Base-by-base conservation (phyloP, 2,888 invertebrate species). In the Macrophya annulata region DNA sequence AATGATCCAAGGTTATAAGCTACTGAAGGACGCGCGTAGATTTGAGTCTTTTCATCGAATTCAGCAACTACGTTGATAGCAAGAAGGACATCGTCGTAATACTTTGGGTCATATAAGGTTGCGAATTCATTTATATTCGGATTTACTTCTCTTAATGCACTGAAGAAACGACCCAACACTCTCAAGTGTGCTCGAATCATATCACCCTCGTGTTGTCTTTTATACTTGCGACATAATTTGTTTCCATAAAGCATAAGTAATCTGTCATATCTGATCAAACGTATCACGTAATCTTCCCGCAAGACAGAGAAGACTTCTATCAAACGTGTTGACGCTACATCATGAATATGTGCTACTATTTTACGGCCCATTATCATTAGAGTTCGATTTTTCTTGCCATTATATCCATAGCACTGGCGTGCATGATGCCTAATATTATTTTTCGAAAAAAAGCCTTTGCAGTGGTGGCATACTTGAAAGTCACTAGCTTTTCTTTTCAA, bases 221-320 rank as follows among this genome's bases (percentile, higher is more conserved):
- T 86, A 43, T 86, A 85, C 65, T 87, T 87, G 25, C 51, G 17
- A 55, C 86, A 87, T 37, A 84, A 81, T 71, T 85, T 84, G 43
- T 87, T 87, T 25, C 76, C 87, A 74, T 82, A 86, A 21, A 59
- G 43, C 4, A 87, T 86, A 40, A 87, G 21, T 21, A 86, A 55
- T 84, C 84, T 72, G 55, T 86, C 86, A 82, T 85, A 86, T 62
- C 85, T 15, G 9, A 87, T 76, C 59, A 74, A 8, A 21, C 85
- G 40, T n/a, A 72, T 43, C 10, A 86, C 68, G 12, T 84, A 48
- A 37, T 86, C 86, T 21, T 87, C 85, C 4, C 84, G 43, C 68
- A 87, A 31, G 25, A 68, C 45, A 15, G 86, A 84, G 71, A 87
- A 87, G 15, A 87, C 68, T 10, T 76, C 48, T 40, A 40, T 17